A percentile compares a stretch with the other conserved stretches of the same genome.
phyloP scores from a whole-genome alignment of 2,113 vertebrate species.

The Phalacrocorax aristotelis region DNA sequence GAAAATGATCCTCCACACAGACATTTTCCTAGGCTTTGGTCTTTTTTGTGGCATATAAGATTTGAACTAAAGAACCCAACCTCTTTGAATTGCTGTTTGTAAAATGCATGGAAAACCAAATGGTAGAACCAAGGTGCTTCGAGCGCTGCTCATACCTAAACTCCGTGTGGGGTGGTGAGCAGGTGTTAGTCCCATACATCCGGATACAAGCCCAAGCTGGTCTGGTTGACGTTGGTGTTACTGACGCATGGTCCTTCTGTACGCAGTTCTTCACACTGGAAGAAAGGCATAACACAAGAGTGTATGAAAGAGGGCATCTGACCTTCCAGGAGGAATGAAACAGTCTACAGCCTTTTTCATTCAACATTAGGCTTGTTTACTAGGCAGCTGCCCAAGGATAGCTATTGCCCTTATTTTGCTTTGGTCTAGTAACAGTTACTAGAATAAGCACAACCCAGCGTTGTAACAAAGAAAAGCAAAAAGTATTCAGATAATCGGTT shows the following conservation, averaged over 20 bases:
- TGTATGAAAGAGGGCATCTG: neutral
- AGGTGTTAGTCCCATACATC: rapidly evolving
- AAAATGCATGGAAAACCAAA: neutral
- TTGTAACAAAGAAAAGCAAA: neutral
- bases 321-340: neutral
- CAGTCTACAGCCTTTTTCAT: neutral
- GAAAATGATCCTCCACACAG: neutral
- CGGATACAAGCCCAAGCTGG: neutral
- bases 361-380: neutral
- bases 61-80: rapidly evolving
- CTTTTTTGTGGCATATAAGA: neutral
- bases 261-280: neutral
- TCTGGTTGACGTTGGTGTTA: neutral
- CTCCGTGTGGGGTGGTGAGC: neutral
- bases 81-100: neutral
- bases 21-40: neutral
- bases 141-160: neutral
- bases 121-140: neutral
- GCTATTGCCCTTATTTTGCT: neutral
- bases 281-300: neutral
- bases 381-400: neutral
- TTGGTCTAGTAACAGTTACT: neutral
- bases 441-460: neutral
- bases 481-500: neutral
- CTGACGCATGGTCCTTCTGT: neutral